Conservation (phyloP, 2,113 vertebrate species). For the Setophaga petechia region DNA sequence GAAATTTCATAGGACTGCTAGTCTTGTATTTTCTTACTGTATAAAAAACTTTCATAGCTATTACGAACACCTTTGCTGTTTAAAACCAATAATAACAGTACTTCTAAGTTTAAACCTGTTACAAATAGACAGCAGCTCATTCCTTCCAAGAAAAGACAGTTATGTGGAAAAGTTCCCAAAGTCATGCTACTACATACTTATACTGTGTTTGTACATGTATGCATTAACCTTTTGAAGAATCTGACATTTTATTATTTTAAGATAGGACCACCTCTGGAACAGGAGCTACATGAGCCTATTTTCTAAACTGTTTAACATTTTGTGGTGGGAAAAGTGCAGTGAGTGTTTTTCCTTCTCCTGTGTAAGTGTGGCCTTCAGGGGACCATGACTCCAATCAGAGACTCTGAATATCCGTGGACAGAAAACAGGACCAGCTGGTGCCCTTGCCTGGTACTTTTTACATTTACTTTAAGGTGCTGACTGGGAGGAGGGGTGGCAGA, state of each 20-base stretch:
- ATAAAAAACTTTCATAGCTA: not conserved
- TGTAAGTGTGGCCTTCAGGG: not conserved
- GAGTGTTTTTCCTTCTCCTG: not conserved
- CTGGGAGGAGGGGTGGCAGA: not conserved
- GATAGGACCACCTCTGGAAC: not conserved
- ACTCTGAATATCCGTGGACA: not conserved
- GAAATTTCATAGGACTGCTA: not conserved
- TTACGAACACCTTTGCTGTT: not conserved
- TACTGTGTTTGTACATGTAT: not conserved
- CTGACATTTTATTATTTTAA: not conserved
- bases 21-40: not conserved
- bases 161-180: not conserved
- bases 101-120: not conserved
- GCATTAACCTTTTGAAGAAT: not conserved
- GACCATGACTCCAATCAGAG: not conserved
- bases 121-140: not conserved
- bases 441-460: constrained; percentile 39
- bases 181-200: not conserved
- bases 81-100: not conserved
- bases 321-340: not conserved
- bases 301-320: not conserved
- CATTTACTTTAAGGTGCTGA: constrained; percentile 42
- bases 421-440: constrained; percentile 58
- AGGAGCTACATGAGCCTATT: not conserved
- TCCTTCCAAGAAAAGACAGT: not conserved